Evolutionary conservation across 2,888 invertebrate genomes (phyloP).

Genomic region (Tortricodes alternella): DNA sequence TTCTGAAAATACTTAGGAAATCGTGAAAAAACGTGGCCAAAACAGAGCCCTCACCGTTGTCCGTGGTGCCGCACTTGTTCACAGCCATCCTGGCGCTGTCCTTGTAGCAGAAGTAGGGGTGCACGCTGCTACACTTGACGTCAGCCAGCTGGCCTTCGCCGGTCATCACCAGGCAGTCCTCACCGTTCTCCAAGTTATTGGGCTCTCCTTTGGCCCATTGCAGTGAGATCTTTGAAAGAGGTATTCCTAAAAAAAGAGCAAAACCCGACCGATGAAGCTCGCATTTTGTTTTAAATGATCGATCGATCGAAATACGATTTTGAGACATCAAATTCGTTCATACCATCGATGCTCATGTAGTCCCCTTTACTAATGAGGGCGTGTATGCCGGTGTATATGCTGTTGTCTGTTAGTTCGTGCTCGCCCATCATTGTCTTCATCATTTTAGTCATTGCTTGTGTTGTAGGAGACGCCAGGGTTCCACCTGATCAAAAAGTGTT

Average conservation of each 20-base stretch:
- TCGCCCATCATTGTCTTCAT: neutral
- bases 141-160: neutral
- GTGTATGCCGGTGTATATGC: neutral
- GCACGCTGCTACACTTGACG: neutral
- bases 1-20: no score
- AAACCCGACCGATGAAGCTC: no score
- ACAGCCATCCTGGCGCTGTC: conserved; percentile 1
- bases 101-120: conserved; percentile 16
- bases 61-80: conserved; percentile 17
- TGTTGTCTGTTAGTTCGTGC: neutral
- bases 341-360: neutral
- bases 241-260: neutral
- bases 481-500: neutral
- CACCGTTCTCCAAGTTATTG: neutral
- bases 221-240: conserved; percentile 1
- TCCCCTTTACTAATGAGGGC: neutral
- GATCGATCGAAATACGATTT: no score
- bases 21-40: no score
- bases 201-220: conserved; percentile 7
- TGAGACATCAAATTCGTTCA: neutral
- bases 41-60: conserved; percentile 9
- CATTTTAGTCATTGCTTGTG: neutral
- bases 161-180: conserved; percentile 10
- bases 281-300: no score
- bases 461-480: neutral